Evolutionary conservation across 2,888 invertebrate species (phyloP), one percentile per base, ranked within the genome.

Genomic region (Polietes domitor): DNA sequence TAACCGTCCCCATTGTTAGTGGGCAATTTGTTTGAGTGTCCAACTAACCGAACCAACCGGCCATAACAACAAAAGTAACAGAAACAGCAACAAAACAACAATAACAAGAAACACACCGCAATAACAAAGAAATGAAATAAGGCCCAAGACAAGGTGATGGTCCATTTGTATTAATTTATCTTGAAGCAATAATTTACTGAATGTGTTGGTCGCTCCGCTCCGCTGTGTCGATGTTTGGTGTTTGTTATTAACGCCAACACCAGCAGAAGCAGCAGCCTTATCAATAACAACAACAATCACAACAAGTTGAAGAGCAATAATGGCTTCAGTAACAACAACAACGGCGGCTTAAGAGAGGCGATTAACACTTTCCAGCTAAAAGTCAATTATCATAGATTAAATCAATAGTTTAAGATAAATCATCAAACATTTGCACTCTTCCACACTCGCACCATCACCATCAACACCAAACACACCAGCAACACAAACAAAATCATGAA

Each of bases 281-380:
- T 10, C 58, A 24, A 1, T 12, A 58, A 10, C 61, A 61, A 15
- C 28, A 61, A 24, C 17, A 12, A 17, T 19, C 63, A 32, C 32
- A 2, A 28, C 26, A 5, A 63, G 0, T 24, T 2, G 1, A 32
- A 32, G 15, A 55, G 6, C 63, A 17, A 9, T 17, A n/a, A 32
- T 19, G 32, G 9, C 37, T 41, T 37, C 19, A 37, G 6, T 10
- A 32, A 68, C 21, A 10, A 10, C 17, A 58, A 61, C 10, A 61
- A 6, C 17, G 47, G 47, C 10, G 50, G 63, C n/a, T 80, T 72
- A 77, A 63, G 21, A 58, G 47, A 68, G 26, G 47, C 58, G 76
- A 68, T 83, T 70, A 82, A 65, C 74, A 82, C 71, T 82, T 78
- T 70, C 2, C 43, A 43, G 73, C 73, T 26, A 58, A 73, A 73